Evolutionary conservation across 1,140 invertebrate species (phyloP), one percentile per base, ranked within the genome.

Genomic region (Ceratina japonica): DNA sequence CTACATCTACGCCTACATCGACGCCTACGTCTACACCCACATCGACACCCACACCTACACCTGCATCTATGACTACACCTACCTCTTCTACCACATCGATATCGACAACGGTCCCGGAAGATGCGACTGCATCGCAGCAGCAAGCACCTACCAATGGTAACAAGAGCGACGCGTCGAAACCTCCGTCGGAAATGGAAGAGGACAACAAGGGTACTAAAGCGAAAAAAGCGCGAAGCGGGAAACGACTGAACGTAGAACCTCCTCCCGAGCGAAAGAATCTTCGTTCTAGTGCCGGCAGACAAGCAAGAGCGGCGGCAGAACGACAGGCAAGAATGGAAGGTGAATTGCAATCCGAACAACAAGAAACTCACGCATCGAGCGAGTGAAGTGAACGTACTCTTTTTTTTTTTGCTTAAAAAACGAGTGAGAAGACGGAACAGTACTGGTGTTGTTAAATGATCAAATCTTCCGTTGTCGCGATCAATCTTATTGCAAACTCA

Each of bases 201-300:
- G 91, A 92, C 58, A 68, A 64, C 44, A 92, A 92, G 68, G 80
- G 80, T 1, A 75, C 84, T 1, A 91, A 91, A 58, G 86, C 80
- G 0, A 92, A 92, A 68, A 93, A 92, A 69, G 80, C 90, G 0
- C 82, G 91, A n/a, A 89, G 87, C 3, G 89, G 90, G 12, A 93
- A 93, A 58, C 87, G 90, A 24, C 18, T 89, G 8, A 90, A 79
- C 24, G 82, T 88, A n/a, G 92, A 92, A 49, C 92, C 92, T 1
- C 92, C 91, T 0, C 85, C 90, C 0, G 92, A 93, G 80, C 85
- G 92, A 5, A 93, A 93, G 52, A 92, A 93, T 83, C 80, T 93
- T 37, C 91, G 92, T 7, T 92, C 91, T 0, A 93, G 92, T 75
- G 92, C 92, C 12, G 92, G 92, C 2, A 86, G 92, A 80, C 92